phyloP scores from a whole-genome alignment of 1,140 invertebrate species.

The Venustaconcha ellipsiformis region DNA sequence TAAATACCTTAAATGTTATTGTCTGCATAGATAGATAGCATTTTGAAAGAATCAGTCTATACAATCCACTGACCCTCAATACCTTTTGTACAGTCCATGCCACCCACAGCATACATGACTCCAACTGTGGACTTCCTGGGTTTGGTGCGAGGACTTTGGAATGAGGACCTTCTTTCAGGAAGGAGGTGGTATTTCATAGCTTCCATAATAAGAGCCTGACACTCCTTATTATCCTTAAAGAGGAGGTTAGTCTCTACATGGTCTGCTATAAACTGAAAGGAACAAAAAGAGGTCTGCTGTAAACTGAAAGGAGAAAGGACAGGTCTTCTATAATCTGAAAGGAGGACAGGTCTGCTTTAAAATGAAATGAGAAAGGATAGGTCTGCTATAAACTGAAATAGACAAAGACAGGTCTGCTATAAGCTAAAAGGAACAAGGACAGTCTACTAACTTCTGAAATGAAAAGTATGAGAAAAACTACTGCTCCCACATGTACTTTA shows the following conservation, averaged over 20 bases:
- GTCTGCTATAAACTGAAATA: too few species aligned
- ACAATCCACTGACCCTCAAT: background rate
- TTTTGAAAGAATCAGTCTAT: background rate
- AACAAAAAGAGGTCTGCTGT: constrained; percentile 75
- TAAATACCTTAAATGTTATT: too few species aligned
- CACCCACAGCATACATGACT: constrained; percentile 86
- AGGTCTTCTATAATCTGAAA: too few species aligned
- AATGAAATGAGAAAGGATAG: too few species aligned
- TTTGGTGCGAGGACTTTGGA: constrained; percentile 83
- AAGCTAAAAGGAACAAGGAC: too few species aligned
- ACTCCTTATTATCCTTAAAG: constrained; percentile 77
- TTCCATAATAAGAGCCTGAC: constrained; percentile 91
- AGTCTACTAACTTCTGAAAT: too few species aligned
- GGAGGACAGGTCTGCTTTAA: too few species aligned
- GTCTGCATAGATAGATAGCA: too few species aligned
- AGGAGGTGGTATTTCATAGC: constrained; percentile 92
- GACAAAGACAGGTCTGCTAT: too few species aligned
- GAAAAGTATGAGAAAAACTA: too few species aligned
- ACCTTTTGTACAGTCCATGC: constrained; percentile 90
- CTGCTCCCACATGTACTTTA: too few species aligned
- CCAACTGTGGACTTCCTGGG: constrained; percentile 93
- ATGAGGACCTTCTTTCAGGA: constrained; percentile 82
- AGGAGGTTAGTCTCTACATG: constrained; percentile 80
- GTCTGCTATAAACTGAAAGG: constrained; percentile 83
- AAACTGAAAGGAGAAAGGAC: too few species aligned